These are phyloP conservation scores for Eupithecia exiguata DNA, from an alignment of 2,888 invertebrate genomes.

Conservation along the genomic window DNA sequence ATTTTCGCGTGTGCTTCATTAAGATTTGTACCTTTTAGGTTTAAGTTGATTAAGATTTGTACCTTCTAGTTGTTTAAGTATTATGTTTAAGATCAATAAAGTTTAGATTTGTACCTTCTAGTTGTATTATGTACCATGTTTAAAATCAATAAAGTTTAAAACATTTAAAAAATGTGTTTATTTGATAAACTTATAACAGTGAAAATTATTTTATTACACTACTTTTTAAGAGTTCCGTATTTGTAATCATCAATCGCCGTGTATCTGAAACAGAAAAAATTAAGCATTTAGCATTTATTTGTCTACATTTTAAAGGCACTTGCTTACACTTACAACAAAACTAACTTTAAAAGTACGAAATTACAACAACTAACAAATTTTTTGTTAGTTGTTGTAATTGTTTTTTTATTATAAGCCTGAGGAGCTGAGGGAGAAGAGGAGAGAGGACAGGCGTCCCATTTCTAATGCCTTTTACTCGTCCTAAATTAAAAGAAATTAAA, in stretches of 20 bases:
- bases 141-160: not conserved
- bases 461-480: too few relatives aligned
- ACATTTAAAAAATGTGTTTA: not conserved
- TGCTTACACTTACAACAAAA: too few relatives aligned
- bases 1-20: not conserved
- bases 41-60: not conserved
- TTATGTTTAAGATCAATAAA: not conserved
- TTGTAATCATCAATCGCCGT: constrained; percentile 51
- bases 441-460: too few relatives aligned
- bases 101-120: not conserved
- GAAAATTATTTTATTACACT: too few relatives aligned
- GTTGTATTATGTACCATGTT: not conserved
- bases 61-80: too few relatives aligned
- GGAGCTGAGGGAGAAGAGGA: too few relatives aligned
- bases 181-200: not conserved
- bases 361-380: too few relatives aligned
- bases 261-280: constrained; percentile 58
- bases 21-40: not conserved
- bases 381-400: too few relatives aligned
- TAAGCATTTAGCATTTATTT: not conserved
- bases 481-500: too few relatives aligned
- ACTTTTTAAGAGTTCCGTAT: too few relatives aligned
- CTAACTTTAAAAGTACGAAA: too few relatives aligned
- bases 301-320: not conserved
- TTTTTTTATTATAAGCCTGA: too few relatives aligned